Base-by-base conservation (phyloP, 2,113 vertebrate genomes). In the Tylochromis polylepis region DNA sequence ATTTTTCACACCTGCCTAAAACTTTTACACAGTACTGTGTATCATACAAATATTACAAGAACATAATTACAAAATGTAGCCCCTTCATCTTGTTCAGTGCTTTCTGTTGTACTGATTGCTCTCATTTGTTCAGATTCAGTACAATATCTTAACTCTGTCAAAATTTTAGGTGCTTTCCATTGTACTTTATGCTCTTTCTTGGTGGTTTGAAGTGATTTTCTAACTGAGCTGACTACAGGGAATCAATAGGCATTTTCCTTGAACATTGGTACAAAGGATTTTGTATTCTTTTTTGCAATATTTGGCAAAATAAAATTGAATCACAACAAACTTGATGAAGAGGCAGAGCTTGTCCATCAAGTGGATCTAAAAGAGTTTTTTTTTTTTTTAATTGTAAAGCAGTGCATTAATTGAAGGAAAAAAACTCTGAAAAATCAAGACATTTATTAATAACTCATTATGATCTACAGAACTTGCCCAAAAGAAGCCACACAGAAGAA, bases 261-360 rank as follows among this genome's bases (percentile, higher is more conserved):
- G 36, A 70, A 70, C n/a, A 43, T 11, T 70, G 22, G 3, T 18
- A 11, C 22, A 27, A 36, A 67, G 22, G 15, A 46, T 27, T 10
- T 46, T 22, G 4, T 0, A 6, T 41, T 10, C 0, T 65, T 65
- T 43, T 43, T 15, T 9, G 2, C 11, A 43, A 46, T 5, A 27
- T 72, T 72, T 72, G 67, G 14, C 1, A 72, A 72, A 65, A 5
- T 18, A 8, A 0, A 38, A 41, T 9, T 0, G 22, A 67, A 67
- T 67, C 11, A 41, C n/a, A 67, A 0, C 62, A 41, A 67, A 43
- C n/a, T 24, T 70, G 67, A 72, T 46, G 41, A 46, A 46, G 38
- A 18, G 34, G 14, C 8, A 11, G 22, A 16, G 22, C 2, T 22
- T 46, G 14, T 43, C 65, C 38, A 24, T 0, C 38, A 67, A 70